These are phyloP conservation scores for Pagetopsis macropterus DNA, from an alignment of 2,797 vertebrate genomes.

Conservation along the genomic window DNA sequence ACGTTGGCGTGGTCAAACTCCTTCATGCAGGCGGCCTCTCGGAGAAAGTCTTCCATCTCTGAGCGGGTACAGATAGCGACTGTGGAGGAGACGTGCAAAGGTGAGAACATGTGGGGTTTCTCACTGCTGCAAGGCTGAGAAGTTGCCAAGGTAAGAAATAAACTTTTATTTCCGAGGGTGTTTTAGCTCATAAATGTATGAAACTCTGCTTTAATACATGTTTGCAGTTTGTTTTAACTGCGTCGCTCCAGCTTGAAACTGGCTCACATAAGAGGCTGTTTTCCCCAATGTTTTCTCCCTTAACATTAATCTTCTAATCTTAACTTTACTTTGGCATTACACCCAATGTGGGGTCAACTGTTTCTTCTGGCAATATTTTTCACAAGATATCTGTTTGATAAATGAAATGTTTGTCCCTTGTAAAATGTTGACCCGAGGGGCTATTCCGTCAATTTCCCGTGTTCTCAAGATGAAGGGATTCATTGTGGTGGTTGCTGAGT, in stretches of 20 bases:
- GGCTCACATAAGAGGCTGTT: neutral
- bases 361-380: constrained; percentile 34
- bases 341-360: constrained; percentile 21
- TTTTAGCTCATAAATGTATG: constrained; percentile 17
- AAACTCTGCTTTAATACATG: constrained; percentile 7
- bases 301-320: neutral
- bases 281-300: too few relatives aligned
- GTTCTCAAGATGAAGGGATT: constrained; percentile 45
- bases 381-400: constrained; percentile 52
- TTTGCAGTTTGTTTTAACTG: constrained; percentile 11
- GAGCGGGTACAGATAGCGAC: constrained; percentile 92
- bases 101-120: neutral
- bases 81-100: constrained; percentile 51
- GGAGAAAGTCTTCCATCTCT: constrained; percentile 93
- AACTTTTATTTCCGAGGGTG: constrained; percentile 3
- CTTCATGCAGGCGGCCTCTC: constrained; percentile 94
- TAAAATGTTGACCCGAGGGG: constrained; percentile 29
- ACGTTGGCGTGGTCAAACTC: constrained; percentile 94
- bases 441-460: constrained; percentile 40
- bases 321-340: constrained; percentile 18
- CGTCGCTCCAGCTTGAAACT: too few relatives aligned
- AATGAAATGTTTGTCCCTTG: constrained; percentile 24
- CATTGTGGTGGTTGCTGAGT: constrained; percentile 43
- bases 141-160: constrained; percentile 9
- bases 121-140: neutral